Conservation (phyloP, 2,113 vertebrate species). For the Grantiella picta region DNA sequence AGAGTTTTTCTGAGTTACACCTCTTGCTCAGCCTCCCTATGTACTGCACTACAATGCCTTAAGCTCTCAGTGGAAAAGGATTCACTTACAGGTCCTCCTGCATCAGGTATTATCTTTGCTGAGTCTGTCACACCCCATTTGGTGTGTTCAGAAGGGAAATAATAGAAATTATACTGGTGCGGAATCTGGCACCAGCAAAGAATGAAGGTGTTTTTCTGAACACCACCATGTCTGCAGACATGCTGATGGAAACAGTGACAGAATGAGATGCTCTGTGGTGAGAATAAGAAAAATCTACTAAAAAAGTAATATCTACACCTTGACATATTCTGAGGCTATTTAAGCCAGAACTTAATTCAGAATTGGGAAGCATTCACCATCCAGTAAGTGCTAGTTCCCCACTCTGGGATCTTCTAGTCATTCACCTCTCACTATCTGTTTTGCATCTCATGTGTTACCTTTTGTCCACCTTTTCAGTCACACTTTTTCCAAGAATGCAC, state of each 20-base stretch:
- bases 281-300: not conserved
- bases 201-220: not conserved
- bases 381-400: not conserved
- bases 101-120: not conserved
- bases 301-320: not conserved
- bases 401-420: too few species aligned
- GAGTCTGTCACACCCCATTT: not conserved
- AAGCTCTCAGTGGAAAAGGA: not conserved
- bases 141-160: not conserved
- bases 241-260: not conserved
- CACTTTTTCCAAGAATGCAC: not conserved
- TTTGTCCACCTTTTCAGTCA: not conserved
- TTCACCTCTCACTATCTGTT: not conserved
- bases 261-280: not conserved
- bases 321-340: not conserved
- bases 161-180: not conserved
- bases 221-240: not conserved
- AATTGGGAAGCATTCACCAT: not conserved
- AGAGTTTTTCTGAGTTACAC: not conserved
- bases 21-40: not conserved
- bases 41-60: not conserved
- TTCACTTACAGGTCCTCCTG: not conserved
- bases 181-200: not conserved
- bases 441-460: fast-evolving
- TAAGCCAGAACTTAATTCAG: not conserved